Percentiles rank a stretch among this genome's conserved stretches.
phyloP scores from a whole-genome alignment of 2,888 invertebrate genomes.

The Patella pellucida region DNA sequence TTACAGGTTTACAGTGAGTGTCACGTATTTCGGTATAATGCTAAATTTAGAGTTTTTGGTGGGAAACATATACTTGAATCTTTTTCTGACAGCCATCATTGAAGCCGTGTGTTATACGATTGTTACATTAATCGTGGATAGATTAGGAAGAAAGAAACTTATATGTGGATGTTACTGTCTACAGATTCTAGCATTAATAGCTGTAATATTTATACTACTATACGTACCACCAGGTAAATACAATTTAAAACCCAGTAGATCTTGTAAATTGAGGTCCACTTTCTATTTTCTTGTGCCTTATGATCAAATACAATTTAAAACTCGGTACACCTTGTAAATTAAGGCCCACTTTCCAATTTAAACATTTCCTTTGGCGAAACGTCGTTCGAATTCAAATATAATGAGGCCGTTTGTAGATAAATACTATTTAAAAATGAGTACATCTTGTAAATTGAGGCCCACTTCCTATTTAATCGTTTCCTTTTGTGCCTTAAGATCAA shows the following conservation, averaged over 20 bases:
- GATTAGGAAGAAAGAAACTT: neutral
- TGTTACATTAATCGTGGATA: neutral
- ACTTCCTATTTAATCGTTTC: too few species aligned
- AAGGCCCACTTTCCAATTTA: too few species aligned
- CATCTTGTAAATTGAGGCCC: too few species aligned
- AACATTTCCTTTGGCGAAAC: too few species aligned
- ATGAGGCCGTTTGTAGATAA: neutral
- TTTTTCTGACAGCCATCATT: neutral
- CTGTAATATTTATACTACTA: neutral
- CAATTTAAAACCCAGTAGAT: too few species aligned
- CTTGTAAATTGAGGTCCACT: too few species aligned
- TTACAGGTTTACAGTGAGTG: neutral
- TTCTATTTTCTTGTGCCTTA: too few species aligned
- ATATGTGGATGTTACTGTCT: neutral
- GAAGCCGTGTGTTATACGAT: neutral
- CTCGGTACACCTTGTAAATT: too few species aligned
- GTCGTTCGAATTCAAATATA: too few species aligned
- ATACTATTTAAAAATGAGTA: neutral
- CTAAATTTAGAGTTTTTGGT: neutral
- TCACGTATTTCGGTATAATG: slow-evolving; percentile 1
- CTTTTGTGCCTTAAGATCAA: too few species aligned
- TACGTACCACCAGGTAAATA: neutral
- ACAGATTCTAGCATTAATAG: neutral
- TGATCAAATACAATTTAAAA: too few species aligned
- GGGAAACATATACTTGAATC: neutral